These are phyloP conservation scores for Lethrus apterus DNA, from an alignment of 1,140 invertebrate genomes.

Conservation along the genomic window DNA sequence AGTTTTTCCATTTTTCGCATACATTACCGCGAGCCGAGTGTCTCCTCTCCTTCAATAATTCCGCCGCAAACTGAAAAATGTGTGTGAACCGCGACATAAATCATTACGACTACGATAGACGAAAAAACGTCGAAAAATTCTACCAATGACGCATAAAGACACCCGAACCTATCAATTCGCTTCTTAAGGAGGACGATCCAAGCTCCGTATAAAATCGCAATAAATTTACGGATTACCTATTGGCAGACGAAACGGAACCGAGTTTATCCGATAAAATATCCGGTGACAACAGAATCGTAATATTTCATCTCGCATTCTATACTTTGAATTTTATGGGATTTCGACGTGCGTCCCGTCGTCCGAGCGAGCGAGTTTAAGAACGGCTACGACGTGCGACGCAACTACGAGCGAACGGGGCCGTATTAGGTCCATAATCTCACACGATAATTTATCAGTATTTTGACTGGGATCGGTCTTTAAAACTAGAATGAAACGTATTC, in stretches of 20 bases:
- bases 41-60: too few relatives aligned
- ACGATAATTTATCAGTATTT: slow-evolving; percentile 15
- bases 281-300: slow-evolving; percentile 25
- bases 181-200: slow-evolving; percentile 8
- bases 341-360: background rate
- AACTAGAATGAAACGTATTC: too few relatives aligned
- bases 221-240: slow-evolving; percentile 35
- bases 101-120: too few relatives aligned
- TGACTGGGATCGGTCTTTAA: background rate
- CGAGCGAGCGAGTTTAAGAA: background rate
- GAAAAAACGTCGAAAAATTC: too few relatives aligned
- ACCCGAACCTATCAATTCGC: too few relatives aligned
- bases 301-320: slow-evolving; percentile 24
- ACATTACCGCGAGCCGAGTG: too few relatives aligned
- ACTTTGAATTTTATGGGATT: background rate
- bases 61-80: too few relatives aligned
- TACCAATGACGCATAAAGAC: too few relatives aligned
- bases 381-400: background rate
- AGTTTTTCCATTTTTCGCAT: too few relatives aligned
- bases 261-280: slow-evolving; percentile 32
- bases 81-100: too few relatives aligned
- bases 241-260: slow-evolving; percentile 30
- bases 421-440: slow-evolving; percentile 7
- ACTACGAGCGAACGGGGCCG: background rate
- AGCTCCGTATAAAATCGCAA: slow-evolving; percentile 30